These are phyloP conservation scores for Liasis olivaceus DNA, from an alignment of 2,797 vertebrate species.

Conservation along the genomic window DNA sequence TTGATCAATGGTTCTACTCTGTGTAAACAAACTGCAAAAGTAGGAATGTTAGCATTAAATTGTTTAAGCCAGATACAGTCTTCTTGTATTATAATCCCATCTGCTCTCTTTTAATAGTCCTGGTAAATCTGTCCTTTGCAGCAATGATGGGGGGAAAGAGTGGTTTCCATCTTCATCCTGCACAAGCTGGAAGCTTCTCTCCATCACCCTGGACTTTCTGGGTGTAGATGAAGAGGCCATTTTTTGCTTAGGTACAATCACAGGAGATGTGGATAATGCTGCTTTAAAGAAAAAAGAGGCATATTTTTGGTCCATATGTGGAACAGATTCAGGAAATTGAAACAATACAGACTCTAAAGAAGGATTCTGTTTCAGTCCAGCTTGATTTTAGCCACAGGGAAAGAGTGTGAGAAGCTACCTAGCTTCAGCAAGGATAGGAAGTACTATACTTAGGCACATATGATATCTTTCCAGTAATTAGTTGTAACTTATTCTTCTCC, in stretches of 20 bases:
- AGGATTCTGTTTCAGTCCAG: background rate
- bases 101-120: background rate
- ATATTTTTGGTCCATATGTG: background rate
- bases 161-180: too few relatives aligned
- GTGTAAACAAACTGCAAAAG: conserved; percentile 23
- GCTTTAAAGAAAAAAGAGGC: background rate
- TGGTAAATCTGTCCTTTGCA: too few relatives aligned
- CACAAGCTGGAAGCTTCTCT: too few relatives aligned
- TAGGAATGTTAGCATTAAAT: conserved; percentile 24
- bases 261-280: background rate
- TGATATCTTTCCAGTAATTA: too few relatives aligned
- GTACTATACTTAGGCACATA: background rate
- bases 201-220: background rate
- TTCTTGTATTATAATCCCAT: conserved; percentile 15
- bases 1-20: conserved; percentile 38
- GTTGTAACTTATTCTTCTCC: background rate
- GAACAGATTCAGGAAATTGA: background rate
- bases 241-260: too few relatives aligned
- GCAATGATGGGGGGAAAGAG: too few relatives aligned
- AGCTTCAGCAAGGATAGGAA: background rate
- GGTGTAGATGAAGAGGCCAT: too few relatives aligned
- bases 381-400: background rate
- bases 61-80: conserved; percentile 44
- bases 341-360: background rate
- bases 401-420: background rate